Percentiles rank a stretch among this genome's conserved stretches.
These are phyloP conservation scores for Gymnosoma rotundatum DNA, from an alignment of 2,888 invertebrate genomes.

Conservation along the genomic window DNA sequence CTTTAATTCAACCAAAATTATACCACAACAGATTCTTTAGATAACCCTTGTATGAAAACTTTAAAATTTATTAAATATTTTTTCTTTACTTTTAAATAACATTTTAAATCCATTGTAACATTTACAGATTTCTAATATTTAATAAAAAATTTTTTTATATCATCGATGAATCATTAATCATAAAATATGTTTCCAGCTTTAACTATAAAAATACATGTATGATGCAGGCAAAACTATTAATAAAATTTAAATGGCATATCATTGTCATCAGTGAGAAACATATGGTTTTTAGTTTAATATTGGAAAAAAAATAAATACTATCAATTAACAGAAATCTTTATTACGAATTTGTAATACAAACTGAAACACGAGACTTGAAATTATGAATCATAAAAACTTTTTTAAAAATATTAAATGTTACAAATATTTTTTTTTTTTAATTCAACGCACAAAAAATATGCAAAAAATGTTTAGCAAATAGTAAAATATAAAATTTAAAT, in stretches of 20 bases:
- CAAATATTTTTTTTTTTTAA: constrained; percentile 2
- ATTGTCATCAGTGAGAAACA: constrained; percentile 18
- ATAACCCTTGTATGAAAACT: too few species aligned
- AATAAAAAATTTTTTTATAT: background rate
- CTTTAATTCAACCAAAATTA: too few species aligned
- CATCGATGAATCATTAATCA: background rate
- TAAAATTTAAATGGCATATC: constrained; percentile 31
- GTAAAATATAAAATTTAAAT: constrained; percentile 1
- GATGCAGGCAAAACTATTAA: background rate
- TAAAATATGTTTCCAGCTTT: constrained; percentile 17
- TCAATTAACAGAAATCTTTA: constrained; percentile 6
- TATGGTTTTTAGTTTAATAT: constrained; percentile 22
- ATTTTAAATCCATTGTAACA: background rate
- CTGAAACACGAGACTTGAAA: background rate
- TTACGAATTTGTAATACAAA: background rate
- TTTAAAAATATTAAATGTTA: constrained; percentile 5
- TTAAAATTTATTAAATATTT: too few species aligned
- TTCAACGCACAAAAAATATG: constrained; percentile 5
- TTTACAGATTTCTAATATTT: background rate
- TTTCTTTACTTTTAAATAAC: background rate
- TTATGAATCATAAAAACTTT: background rate
- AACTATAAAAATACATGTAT: constrained; percentile 1
- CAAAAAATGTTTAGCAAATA: background rate
- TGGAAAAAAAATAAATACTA: background rate
- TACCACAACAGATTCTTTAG: too few species aligned